Conservation (phyloP, 2,797 vertebrate genomes). For the Malurus leucopterus region DNA sequence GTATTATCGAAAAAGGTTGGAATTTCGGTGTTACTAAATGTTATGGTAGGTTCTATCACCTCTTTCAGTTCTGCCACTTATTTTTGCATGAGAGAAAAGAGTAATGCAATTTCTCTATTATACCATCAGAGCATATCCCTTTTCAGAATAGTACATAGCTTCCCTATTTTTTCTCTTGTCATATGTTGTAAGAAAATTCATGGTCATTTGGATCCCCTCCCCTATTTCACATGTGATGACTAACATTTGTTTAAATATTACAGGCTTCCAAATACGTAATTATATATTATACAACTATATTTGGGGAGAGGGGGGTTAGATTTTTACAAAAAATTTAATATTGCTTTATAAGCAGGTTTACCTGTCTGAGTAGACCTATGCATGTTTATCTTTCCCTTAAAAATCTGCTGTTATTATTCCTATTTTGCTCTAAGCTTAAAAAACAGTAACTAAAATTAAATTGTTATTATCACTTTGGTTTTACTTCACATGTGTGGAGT, state of each 20-base stretch:
- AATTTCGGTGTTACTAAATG: neutral
- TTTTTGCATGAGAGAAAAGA: neutral
- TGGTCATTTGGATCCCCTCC: neutral
- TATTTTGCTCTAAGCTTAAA: neutral
- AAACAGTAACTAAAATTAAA: neutral
- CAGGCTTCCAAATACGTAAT: neutral
- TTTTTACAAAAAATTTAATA: neutral
- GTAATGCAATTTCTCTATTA: neutral
- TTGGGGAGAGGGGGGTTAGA: fast-evolving
- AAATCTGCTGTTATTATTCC: neutral
- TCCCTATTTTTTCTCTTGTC: neutral
- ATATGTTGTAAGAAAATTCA: neutral
- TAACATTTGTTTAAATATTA: neutral
- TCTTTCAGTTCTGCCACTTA: neutral
- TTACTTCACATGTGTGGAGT: neutral
- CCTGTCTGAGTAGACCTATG: neutral
- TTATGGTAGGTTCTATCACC: neutral
- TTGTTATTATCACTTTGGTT: neutral
- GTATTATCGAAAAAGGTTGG: neutral
- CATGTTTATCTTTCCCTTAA: neutral
- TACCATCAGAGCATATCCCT: neutral
- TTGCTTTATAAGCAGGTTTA: neutral
- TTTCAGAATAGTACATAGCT: neutral
- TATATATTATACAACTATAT: neutral
- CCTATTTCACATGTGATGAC: neutral